Percentiles rank a stretch among this genome's conserved stretches.
Evolutionary conservation across 2,888 invertebrate genomes (phyloP).

Genomic region (Trachelus stipa): DNA sequence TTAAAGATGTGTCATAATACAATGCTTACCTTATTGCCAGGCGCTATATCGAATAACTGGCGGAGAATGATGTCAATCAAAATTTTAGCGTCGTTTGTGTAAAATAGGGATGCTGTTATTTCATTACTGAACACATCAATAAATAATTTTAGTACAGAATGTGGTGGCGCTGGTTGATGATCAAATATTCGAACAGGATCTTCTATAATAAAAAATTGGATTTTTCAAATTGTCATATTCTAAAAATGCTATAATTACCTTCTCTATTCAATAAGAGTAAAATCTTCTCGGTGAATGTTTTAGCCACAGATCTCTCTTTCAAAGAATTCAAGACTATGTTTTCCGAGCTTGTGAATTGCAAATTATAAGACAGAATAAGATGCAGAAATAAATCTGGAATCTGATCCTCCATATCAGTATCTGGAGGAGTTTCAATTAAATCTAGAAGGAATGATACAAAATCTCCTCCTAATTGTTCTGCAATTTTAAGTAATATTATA

Average conservation of each 20-base stretch:
- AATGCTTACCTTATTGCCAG: constrained; percentile 80
- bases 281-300: constrained; percentile 91
- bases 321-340: constrained; percentile 80
- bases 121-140: constrained; percentile 85
- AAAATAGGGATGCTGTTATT: constrained; percentile 87
- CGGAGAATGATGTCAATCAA: constrained; percentile 93
- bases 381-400: constrained; percentile 88
- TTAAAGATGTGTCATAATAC: not conserved
- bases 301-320: constrained; percentile 78
- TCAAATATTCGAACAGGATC: constrained; percentile 89
- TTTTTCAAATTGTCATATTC: not conserved
- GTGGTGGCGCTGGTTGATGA: constrained; percentile 82
- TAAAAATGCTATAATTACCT: constrained; percentile 69
- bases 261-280: constrained; percentile 89
- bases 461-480: constrained; percentile 86
- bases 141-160: constrained; percentile 90
- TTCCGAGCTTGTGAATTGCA: constrained; percentile 80
- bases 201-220: constrained; percentile 70
- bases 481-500: constrained; percentile 45
- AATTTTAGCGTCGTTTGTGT: constrained; percentile 95
- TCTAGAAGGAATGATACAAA: constrained; percentile 86
- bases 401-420: constrained; percentile 85
- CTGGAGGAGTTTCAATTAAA: constrained; percentile 83
- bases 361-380: constrained; percentile 87
- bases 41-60: constrained; percentile 88